These are phyloP conservation scores for Oceanodroma leucorhoa DNA, from an alignment of 2,797 vertebrate genomes.

Conservation along the genomic window DNA sequence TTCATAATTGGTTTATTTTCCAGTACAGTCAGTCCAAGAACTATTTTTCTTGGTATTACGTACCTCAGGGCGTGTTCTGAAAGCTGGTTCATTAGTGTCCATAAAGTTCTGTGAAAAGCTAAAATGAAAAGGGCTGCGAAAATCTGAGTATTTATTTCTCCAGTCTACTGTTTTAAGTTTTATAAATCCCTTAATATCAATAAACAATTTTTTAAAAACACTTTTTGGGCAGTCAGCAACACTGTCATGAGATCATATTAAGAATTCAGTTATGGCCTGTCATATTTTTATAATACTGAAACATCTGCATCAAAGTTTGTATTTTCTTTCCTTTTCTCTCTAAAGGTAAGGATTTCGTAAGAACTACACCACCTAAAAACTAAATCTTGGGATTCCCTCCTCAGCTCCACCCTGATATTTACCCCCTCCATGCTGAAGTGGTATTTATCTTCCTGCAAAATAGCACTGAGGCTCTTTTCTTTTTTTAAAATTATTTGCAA, in stretches of 20 bases:
- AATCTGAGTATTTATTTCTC: not conserved
- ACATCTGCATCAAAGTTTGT: not conserved
- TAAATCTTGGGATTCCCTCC: not conserved
- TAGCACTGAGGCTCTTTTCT: not conserved
- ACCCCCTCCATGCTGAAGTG: not conserved
- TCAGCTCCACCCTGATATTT: not conserved
- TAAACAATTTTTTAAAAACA: not conserved
- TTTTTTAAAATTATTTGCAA: not conserved
- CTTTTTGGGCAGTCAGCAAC: not conserved
- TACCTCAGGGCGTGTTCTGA: not conserved
- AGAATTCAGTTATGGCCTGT: not conserved
- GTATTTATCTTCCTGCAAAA: not conserved
- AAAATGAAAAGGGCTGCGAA: not conserved
- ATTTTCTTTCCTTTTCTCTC: not conserved
- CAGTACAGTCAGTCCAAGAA: not conserved
- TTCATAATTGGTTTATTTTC: not conserved
- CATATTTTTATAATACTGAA: not conserved
- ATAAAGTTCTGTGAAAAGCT: not conserved
- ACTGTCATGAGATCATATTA: not conserved
- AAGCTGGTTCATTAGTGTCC: not conserved
- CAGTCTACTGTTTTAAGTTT: not conserved
- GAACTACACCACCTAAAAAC: not conserved
- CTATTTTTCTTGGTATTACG: not conserved
- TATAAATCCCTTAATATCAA: not conserved
- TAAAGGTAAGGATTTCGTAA: not conserved